Base-by-base conservation (phyloP, 2,888 invertebrate species). In the Tenodera sinensis region DNA sequence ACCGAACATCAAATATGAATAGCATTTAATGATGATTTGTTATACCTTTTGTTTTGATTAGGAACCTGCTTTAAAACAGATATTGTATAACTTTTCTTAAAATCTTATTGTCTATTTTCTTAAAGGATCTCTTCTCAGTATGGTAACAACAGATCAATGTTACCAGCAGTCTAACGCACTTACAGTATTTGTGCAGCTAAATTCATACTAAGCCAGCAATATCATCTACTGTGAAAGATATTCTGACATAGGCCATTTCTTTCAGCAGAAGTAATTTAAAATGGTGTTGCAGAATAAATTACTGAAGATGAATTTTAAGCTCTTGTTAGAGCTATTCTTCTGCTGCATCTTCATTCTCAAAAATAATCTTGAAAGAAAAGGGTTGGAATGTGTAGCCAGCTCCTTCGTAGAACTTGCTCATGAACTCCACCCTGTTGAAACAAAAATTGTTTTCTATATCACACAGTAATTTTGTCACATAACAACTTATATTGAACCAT, bases 351-450 rank as follows among this genome's bases (percentile, higher is more conserved):
- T 93, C 94, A 25, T 93, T 93, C 85, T 93, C 93, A 83, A 94
- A 91, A 88, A 94, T 94, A 47, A 92, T 92, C 91, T 95, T 95
- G 93, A 96, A 96, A 90, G 95, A 95, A 93, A 96, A 96, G 42
- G 96, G 96, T 88, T 94, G 93, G 92, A 97, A 96, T 27, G 94
- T 92, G 91, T 96, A 94, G 15, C 96, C 96, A 83, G 94, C 93
- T 20, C 96, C 96, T 54, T 93, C 93, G 92, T 96, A 97, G 92
- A 97, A 96, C 92, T 96, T 96, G 92, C 95, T 96, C 94, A 96
- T 96, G 93, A 96, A 96, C 92, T 96, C 96, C 91, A 96, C 96
- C 96, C 96, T 96, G 92, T 89, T 92, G 92, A 92, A 20, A 34
- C 3, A 34, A 6, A 27, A 85, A 30, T 85, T 20, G 28, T 34